These are phyloP conservation scores for Listronotus bonariensis DNA, from an alignment of 1,140 invertebrate species.

Conservation along the genomic window DNA sequence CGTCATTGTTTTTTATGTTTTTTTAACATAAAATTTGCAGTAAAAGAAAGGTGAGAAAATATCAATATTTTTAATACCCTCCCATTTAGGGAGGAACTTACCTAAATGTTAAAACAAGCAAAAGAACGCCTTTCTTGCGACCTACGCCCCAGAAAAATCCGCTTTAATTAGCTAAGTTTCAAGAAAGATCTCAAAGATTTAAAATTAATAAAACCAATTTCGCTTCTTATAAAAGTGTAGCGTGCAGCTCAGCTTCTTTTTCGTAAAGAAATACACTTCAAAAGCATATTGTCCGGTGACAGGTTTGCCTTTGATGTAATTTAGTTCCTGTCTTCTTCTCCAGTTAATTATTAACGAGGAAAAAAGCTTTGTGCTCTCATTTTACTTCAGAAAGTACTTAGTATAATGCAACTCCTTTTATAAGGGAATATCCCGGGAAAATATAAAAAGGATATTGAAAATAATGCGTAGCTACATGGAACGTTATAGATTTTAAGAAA, in stretches of 20 bases:
- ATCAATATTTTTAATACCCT: too few species aligned
- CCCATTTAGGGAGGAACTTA: too few species aligned
- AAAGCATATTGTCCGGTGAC: slow-evolving; percentile 51
- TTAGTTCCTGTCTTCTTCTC: slow-evolving; percentile 43
- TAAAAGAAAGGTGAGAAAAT: too few species aligned
- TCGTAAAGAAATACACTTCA: slow-evolving; percentile 41
- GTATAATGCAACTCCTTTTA: slow-evolving; percentile 15
- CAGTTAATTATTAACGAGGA: slow-evolving; percentile 51
- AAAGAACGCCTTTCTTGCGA: neutral
- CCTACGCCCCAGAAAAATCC: neutral
- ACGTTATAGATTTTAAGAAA: too few species aligned
- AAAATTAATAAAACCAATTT: slow-evolving; percentile 44
- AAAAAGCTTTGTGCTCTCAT: slow-evolving; percentile 41
- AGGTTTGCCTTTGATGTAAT: slow-evolving; percentile 47
- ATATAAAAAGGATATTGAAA: slow-evolving; percentile 5
- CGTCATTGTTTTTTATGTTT: too few species aligned
- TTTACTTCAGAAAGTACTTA: slow-evolving; percentile 10
- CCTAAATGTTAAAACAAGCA: too few species aligned
- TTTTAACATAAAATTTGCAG: too few species aligned
- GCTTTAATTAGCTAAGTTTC: slow-evolving; percentile 39
- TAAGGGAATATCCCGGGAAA: neutral
- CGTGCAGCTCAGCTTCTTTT: slow-evolving; percentile 13
- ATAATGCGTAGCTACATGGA: too few species aligned
- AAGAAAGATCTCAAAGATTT: slow-evolving; percentile 30
- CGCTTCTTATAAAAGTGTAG: slow-evolving; percentile 38